Percentiles rank a stretch among this genome's conserved stretches.
Conservation (phyloP, 2,113 vertebrate genomes). For the Chrysemys picta region DNA sequence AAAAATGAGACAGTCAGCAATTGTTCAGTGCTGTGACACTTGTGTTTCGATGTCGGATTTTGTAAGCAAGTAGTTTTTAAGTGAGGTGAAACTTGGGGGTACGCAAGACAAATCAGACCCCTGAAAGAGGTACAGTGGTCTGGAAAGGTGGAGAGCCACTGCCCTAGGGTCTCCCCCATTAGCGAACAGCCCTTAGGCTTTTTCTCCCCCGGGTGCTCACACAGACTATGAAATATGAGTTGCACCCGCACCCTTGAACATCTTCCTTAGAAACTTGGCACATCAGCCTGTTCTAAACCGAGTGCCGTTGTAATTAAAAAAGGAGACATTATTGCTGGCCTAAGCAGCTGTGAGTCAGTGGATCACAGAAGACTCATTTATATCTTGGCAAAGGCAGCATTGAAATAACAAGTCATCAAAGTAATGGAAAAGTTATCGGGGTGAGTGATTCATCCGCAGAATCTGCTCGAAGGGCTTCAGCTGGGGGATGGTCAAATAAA, state of each 20-base stretch:
- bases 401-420: neutral
- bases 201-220: neutral
- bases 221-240: neutral
- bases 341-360: neutral
- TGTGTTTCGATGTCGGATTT: no score
- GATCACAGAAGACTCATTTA: neutral
- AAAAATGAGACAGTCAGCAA: no score
- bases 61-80: no score
- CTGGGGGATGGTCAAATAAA: neutral
- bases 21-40: no score
- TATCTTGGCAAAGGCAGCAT: neutral
- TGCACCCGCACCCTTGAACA: neutral
- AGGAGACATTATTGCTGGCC: neutral
- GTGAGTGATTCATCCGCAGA: neutral
- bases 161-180: neutral
- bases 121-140: no score
- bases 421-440: neutral
- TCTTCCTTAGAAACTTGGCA: neutral
- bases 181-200: neutral
- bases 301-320: fast-evolving
- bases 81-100: no score
- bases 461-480: neutral
- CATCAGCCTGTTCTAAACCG: neutral
- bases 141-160: no score
- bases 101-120: no score